A percentile compares a stretch with the other conserved stretches of the same genome.
Conservation (phyloP, 2,797 vertebrate species). For the Chelmon rostratus region DNA sequence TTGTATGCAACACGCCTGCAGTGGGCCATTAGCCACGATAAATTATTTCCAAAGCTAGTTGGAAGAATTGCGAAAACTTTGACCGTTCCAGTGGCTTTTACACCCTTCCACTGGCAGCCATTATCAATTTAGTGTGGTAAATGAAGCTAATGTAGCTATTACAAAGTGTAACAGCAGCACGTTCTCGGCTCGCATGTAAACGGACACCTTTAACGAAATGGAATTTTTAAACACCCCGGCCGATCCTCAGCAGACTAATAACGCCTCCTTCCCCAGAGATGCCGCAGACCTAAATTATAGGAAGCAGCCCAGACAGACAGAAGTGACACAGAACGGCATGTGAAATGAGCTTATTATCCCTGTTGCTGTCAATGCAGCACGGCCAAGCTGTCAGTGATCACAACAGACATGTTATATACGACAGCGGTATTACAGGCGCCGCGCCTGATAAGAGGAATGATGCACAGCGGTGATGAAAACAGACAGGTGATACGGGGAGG, state of each 20-base stretch:
- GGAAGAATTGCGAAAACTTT: conserved; percentile 72
- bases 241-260: conserved; percentile 74
- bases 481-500: conserved; percentile 68
- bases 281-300: conserved; percentile 72
- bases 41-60: conserved; percentile 72
- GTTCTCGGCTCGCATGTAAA: conserved; percentile 49
- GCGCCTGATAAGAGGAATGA: conserved; percentile 69
- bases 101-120: conserved; percentile 25
- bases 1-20: conserved; percentile 73
- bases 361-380: conserved; percentile 66
- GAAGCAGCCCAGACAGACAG: conserved; percentile 67
- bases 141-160: conserved; percentile 64
- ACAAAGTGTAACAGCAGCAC: conserved; percentile 57
- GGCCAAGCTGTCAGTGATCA: conserved; percentile 77
- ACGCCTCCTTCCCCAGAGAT: conserved; percentile 64
- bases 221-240: conserved; percentile 77
- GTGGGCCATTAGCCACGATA: conserved; percentile 77
- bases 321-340: conserved; percentile 68
- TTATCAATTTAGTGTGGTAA: conserved; percentile 65
- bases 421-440: conserved; percentile 55
- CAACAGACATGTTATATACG: conserved; percentile 77
- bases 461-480: conserved; percentile 72
- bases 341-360: conserved; percentile 80
- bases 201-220: conserved; percentile 71
- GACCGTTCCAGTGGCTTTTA: conserved; percentile 51